These are phyloP conservation scores for Branchellion lobata DNA, from an alignment of 2,888 invertebrate species.

Conservation along the genomic window DNA sequence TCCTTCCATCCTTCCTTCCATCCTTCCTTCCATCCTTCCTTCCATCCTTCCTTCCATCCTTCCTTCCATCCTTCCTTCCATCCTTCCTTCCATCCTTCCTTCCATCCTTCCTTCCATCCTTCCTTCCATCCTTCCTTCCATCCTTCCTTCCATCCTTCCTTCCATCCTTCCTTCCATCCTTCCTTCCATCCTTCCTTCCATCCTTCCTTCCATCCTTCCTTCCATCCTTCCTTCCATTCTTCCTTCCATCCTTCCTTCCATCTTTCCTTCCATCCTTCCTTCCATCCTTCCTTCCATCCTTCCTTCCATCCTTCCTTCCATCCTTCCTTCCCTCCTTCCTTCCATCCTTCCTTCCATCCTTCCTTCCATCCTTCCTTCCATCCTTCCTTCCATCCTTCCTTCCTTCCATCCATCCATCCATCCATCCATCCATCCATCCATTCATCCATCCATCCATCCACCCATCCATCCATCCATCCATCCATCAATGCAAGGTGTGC, in stretches of 20 bases:
- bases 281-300: neutral
- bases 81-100: neutral
- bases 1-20: neutral
- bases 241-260: too few relatives aligned
- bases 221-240: too few relatives aligned
- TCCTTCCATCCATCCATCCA: too few relatives aligned
- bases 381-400: too few relatives aligned
- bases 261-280: too few relatives aligned
- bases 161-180: constrained; percentile 2
- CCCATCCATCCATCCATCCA: too few relatives aligned
- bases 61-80: constrained; percentile 13
- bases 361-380: neutral
- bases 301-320: constrained; percentile 1
- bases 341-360: neutral
- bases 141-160: constrained; percentile 26
- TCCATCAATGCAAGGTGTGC: too few relatives aligned
- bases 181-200: neutral
- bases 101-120: constrained; percentile 11
- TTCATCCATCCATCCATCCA: too few relatives aligned
- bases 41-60: neutral
- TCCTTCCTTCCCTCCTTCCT: constrained; percentile 1
- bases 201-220: neutral
- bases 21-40: neutral
- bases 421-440: too few relatives aligned
- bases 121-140: constrained; percentile 17